Evolutionary conservation across 2,888 invertebrate species (phyloP).

Genomic region (Seira ritae): DNA sequence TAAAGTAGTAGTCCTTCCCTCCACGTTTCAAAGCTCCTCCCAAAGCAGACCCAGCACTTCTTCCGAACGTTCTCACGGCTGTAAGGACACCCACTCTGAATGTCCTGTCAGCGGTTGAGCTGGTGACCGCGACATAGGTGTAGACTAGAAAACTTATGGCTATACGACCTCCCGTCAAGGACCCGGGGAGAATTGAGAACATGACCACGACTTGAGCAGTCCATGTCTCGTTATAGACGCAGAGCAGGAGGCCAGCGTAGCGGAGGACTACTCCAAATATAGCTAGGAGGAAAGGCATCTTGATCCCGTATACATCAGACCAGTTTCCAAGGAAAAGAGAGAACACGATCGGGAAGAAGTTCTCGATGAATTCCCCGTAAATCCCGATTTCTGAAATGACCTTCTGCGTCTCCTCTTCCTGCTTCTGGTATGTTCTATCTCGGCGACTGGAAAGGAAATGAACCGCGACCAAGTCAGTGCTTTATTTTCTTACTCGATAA

Average conservation of each 20-base stretch:
- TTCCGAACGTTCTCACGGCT: constrained; percentile 76
- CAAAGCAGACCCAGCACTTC: constrained; percentile 72
- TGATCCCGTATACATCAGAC: constrained; percentile 73
- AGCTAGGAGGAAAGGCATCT: constrained; percentile 71
- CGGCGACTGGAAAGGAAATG: background rate
- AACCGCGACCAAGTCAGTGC: background rate
- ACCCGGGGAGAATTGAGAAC: constrained; percentile 62
- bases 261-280: constrained; percentile 71
- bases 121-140: constrained; percentile 73
- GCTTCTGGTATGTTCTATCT: background rate
- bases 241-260: constrained; percentile 67
- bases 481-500: constrained; percentile 4
- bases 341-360: constrained; percentile 71
- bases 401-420: constrained; percentile 66
- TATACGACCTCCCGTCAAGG: constrained; percentile 80
- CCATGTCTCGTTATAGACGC: constrained; percentile 63
- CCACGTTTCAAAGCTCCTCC: constrained; percentile 71
- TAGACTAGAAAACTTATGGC: constrained; percentile 74
- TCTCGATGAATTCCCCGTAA: constrained; percentile 73
- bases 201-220: constrained; percentile 66
- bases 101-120: constrained; percentile 80
- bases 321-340: constrained; percentile 72
- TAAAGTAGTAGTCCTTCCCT: constrained; percentile 67
- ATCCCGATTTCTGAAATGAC: constrained; percentile 66
- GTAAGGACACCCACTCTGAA: constrained; percentile 80